Percentiles rank a stretch among this genome's conserved stretches.
These are phyloP conservation scores for Exephanes ischioxanthus DNA, from an alignment of 2,888 invertebrate genomes.

Conservation along the genomic window DNA sequence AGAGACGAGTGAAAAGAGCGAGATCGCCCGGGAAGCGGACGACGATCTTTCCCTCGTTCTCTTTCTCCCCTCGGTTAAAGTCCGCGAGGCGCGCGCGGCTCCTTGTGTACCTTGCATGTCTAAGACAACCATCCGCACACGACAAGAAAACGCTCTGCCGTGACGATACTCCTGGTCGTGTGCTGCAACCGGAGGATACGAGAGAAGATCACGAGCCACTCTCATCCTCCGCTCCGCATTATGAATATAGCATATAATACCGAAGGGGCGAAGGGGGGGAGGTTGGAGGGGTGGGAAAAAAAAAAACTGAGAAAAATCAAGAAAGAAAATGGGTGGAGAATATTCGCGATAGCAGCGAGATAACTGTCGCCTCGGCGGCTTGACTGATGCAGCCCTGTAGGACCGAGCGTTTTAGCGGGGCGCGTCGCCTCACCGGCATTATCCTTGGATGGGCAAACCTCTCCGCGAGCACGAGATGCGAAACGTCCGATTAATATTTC, in stretches of 20 bases:
- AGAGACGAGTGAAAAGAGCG: slow-evolving; percentile 45
- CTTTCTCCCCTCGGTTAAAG: slow-evolving; percentile 29
- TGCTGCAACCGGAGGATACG: slow-evolving; percentile 45
- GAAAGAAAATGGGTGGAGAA: slow-evolving; percentile 29
- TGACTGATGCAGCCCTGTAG: slow-evolving; percentile 18
- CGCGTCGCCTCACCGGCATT: not conserved
- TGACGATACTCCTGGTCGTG: slow-evolving; percentile 36
- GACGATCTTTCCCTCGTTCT: not conserved
- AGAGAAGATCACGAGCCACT: slow-evolving; percentile 23
- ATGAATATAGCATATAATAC: slow-evolving; percentile 16
- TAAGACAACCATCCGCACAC: slow-evolving; percentile 73
- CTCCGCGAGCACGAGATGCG: not conserved
- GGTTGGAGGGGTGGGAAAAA: slow-evolving; percentile 18
- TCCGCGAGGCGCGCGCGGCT: not conserved
- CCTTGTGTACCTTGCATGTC: slow-evolving; percentile 80
- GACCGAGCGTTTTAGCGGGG: slow-evolving; percentile 4
- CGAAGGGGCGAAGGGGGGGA: not conserved
- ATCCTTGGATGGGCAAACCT: not conserved
- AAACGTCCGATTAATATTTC: slow-evolving; percentile 8
- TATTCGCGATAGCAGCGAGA: slow-evolving; percentile 63
- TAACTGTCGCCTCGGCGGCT: slow-evolving; percentile 55
- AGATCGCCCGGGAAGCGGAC: slow-evolving; percentile 19
- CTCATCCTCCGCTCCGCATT: slow-evolving; percentile 30
- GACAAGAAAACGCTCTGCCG: slow-evolving; percentile 45
- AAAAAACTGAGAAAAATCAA: slow-evolving; percentile 28